Evolutionary conservation across 2,797 vertebrate genomes (phyloP), one percentile per base, ranked within the genome.

Genomic region (Fundulus diaphanus): DNA sequence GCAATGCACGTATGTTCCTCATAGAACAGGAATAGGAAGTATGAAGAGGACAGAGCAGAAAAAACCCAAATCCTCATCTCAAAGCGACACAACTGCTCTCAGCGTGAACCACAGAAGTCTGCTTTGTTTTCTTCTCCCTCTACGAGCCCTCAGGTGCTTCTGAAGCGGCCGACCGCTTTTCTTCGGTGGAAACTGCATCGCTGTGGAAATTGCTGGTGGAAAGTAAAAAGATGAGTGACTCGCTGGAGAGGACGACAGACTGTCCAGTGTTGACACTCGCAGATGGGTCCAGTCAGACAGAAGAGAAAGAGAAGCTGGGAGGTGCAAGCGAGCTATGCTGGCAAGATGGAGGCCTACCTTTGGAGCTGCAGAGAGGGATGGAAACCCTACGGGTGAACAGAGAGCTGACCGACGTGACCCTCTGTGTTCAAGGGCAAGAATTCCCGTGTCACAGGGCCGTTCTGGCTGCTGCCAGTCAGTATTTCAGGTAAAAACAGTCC

Each of bases 401-500:
- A 72, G 92, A 95, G 18, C 85, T 99, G 71, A 99, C 97, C 0
- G 98, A 99, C 5, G 97, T 99, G 77, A 90, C 92, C 57, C 89
- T 99, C 78, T 92, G 92, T 0, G 97, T 99, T 83, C 95, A 96
- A 75, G 96, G 95, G 63, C 95, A 95, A 49, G 94, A 95, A 87
- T 99, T 99, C 81, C 95, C 95, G 77, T 99, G 98, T 75, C 98
- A 99, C 81, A 94, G 97, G 71, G 96, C 97, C 63, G 95, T 99
- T 66, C 96, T 99, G 0, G 98, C 98, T 0, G 97, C 98, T 1
- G 97, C 98, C 81, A 99, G 98, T 92, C 96, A 98, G 82, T 99
- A 99, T 86, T 99, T 99, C 96, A 98, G 97, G 98, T 99, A 90
- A 95, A 94, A 76, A n/a, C 15, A 8, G 27, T 51, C 59, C 9